These are phyloP conservation scores for Ictalurus punctatus DNA, from an alignment of 2,113 vertebrate genomes.

Conservation along the genomic window DNA sequence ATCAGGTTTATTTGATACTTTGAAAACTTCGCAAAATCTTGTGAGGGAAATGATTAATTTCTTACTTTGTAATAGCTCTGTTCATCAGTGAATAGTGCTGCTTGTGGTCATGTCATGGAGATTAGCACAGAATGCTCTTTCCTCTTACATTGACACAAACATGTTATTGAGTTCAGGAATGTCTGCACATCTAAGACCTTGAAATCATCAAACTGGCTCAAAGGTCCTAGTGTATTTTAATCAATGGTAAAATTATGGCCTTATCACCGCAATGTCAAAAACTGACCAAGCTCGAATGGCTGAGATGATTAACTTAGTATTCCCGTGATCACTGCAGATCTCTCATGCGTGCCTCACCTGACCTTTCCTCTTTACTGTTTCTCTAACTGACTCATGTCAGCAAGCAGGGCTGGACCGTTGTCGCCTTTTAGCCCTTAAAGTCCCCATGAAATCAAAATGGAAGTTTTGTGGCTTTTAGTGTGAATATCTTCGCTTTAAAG, in stretches of 20 bases:
- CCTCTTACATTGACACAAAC: no score
- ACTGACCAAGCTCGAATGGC: neutral
- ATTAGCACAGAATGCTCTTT: no score
- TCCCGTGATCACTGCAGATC: neutral
- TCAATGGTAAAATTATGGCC: neutral
- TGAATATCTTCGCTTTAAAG: no score
- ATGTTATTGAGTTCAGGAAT: no score
- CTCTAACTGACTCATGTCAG: neutral
- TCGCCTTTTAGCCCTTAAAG: neutral
- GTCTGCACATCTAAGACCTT: no score
- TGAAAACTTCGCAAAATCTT: neutral
- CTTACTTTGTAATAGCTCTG: no score
- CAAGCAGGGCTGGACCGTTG: neutral
- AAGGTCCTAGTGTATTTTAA: neutral
- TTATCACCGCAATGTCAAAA: neutral
- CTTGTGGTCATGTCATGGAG: no score
- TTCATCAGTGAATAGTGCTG: no score
- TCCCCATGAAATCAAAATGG: no score
- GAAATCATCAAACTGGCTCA: no score
- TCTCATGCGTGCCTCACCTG: slow-evolving; percentile 27
- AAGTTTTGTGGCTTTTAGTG: no score
- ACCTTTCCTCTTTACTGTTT: neutral
- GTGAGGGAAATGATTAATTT: no score
- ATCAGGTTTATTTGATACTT: neutral
- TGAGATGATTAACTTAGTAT: slow-evolving; percentile 52